These are phyloP conservation scores for Anhinga rufa DNA, from an alignment of 2,113 vertebrate species.

Conservation along the genomic window DNA sequence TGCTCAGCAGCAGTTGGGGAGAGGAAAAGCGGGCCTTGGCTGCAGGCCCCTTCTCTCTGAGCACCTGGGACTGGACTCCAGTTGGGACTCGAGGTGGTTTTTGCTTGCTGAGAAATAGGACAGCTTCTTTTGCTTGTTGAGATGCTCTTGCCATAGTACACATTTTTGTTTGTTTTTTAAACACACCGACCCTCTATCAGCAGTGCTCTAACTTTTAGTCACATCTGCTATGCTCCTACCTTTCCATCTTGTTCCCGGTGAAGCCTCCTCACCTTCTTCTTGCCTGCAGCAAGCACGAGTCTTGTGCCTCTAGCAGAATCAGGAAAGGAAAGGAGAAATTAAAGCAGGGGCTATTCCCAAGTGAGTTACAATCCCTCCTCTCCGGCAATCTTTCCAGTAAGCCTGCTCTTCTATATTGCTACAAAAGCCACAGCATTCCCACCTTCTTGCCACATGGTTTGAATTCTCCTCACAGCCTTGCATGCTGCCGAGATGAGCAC, in stretches of 20 bases:
- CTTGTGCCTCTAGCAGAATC: neutral
- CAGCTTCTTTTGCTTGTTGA: neutral
- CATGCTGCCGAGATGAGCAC: neutral
- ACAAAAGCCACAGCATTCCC: neutral
- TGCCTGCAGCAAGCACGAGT: accelerated
- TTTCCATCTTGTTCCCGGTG: neutral
- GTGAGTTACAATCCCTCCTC: neutral
- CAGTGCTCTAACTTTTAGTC: neutral
- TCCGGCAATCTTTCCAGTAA: neutral
- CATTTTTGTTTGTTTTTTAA: neutral
- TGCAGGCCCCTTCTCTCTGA: neutral
- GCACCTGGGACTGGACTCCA: neutral
- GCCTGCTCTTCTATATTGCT: neutral
- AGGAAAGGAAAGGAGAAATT: neutral
- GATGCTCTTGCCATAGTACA: neutral
- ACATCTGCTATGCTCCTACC: neutral
- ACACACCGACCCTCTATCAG: neutral
- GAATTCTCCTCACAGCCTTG: neutral
- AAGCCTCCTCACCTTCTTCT: neutral
- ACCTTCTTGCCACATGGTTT: neutral
- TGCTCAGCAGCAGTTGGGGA: neutral
- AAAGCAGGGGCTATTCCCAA: neutral
- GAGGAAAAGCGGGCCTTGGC: neutral
- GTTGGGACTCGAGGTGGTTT: neutral
- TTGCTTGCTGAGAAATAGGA: neutral